Evolutionary conservation across 2,888 invertebrate genomes (phyloP).

Genomic region (Rhabditoides inermis): DNA sequence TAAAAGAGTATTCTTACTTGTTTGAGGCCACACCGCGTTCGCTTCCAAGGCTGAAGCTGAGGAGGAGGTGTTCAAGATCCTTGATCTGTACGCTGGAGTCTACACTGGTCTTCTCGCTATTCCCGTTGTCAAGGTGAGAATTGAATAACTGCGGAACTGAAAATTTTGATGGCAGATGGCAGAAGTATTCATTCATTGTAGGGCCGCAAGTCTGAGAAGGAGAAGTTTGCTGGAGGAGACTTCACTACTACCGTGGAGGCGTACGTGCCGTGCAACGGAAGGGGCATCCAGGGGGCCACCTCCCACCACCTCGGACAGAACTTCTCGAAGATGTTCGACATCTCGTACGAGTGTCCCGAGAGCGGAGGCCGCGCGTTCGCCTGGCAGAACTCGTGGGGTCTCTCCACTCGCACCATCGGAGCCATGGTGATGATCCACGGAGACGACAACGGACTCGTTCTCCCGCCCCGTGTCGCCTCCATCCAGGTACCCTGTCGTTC

Average conservation of each 20-base stretch:
- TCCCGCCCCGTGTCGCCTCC: constrained; percentile 83
- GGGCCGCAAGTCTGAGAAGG: constrained; percentile 86
- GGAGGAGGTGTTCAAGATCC: constrained; percentile 68
- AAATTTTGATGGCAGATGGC: too few relatives aligned
- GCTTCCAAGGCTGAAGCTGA: constrained; percentile 74
- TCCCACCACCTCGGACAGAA: constrained; percentile 98
- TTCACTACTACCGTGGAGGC: constrained; percentile 96
- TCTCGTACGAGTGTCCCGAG: constrained; percentile 85
- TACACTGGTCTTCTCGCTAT: constrained; percentile 85
- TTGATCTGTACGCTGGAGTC: constrained; percentile 77
- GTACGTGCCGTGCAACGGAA: constrained; percentile 62
- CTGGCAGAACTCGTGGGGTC: constrained; percentile 95
- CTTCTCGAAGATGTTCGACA: constrained; percentile 98
- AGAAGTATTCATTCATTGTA: too few relatives aligned
- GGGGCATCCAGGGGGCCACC: constrained; percentile 71
- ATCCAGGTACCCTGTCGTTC: constrained; percentile 72
- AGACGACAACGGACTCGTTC: constrained; percentile 87
- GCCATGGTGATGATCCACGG: constrained; percentile 73
- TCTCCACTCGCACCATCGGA: constrained; percentile 92
- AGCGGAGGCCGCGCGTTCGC: constrained; percentile 58
- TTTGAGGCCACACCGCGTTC: constrained; percentile 76
- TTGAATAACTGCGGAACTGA: too few relatives aligned
- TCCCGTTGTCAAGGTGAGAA: constrained; percentile 76
- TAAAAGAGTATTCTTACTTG: background rate
- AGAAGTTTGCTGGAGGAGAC: constrained; percentile 95